Evolutionary conservation across 2,113 vertebrate genomes (phyloP), one percentile per base, ranked within the genome.

Genomic region (Centropus unirufus): DNA sequence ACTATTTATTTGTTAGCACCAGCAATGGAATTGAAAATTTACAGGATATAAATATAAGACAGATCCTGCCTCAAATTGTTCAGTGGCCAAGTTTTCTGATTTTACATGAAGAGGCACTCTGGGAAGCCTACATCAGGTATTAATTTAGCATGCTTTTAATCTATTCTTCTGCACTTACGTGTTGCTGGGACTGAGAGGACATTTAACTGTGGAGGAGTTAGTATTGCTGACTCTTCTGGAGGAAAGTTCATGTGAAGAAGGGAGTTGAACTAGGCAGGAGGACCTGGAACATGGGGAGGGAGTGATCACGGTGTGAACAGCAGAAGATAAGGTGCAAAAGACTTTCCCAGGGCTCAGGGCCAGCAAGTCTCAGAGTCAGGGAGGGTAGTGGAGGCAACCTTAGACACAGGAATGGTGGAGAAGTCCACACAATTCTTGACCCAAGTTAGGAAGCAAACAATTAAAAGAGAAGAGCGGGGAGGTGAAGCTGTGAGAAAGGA

Each of bases 1-100:
- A 22, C 83, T 80, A 88, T 93, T 85, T 84, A 91, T 96, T 95
- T 95, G 91, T 95, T 95, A 96, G 78, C 93, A 94, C 55, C 67
- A 92, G 63, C 39, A 89, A 83, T 55, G 39, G 89, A 88, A 73
- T 83, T 75, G 70, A 91, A 92, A 85, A 83, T 90, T 73, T 87
- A 70, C 67, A 86, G 79, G 89, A 77, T 69, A 67, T 80, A 92
- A 95, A 91, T 85, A 80, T 40, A 92, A 92, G 92, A 84, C 87
- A 95, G 90, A 89, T 62, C 74, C 77, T 66, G 30, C 21, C 70
- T 81, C 19, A 13, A 90, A 83, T 13, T 59, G 51, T 66, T 88
- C 82, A 88, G 68, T 87, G 85, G 78, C 87, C 78, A 78, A 92
- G 40, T 75, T 67, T 63, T 91, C 89, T 85, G 77, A 19, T 82